These are phyloP conservation scores for Ommatoiulus sabulosus DNA, from an alignment of 2,888 invertebrate genomes.

Conservation along the genomic window DNA sequence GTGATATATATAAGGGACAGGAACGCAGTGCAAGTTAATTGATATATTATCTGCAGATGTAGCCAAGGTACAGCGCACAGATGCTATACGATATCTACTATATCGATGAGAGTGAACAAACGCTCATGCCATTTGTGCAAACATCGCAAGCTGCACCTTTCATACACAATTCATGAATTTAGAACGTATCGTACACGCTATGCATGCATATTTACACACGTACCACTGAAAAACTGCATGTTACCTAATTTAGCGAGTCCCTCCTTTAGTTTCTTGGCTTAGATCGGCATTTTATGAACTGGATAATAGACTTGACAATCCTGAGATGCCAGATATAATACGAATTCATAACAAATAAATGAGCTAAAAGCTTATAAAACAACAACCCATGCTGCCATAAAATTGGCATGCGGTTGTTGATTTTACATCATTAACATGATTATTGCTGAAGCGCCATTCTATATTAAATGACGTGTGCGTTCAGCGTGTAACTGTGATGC, in stretches of 20 bases:
- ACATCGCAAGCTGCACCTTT: neutral
- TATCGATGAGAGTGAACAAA: neutral
- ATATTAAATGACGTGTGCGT: neutral
- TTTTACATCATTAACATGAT: neutral
- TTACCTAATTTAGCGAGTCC: too few relatives aligned
- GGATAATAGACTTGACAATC: too few relatives aligned
- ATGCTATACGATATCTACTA: neutral
- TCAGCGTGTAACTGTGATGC: neutral
- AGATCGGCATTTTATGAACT: too few relatives aligned
- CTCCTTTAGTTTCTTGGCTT: too few relatives aligned
- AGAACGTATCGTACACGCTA: neutral
- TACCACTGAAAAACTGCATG: too few relatives aligned
- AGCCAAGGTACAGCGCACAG: neutral
- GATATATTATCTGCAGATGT: neutral
- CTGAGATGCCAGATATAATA: neutral
- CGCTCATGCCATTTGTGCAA: neutral
- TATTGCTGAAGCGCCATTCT: neutral
- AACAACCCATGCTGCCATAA: neutral
- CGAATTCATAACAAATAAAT: neutral
- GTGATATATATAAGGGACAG: neutral
- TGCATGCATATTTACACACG: too few relatives aligned
- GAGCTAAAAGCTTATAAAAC: neutral
- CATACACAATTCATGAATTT: neutral
- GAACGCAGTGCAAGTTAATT: neutral
- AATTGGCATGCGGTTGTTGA: neutral